A percentile compares a stretch with the other conserved stretches of the same genome.
Conservation (phyloP, 2,888 invertebrate species). For the Cephus pygmeus region DNA sequence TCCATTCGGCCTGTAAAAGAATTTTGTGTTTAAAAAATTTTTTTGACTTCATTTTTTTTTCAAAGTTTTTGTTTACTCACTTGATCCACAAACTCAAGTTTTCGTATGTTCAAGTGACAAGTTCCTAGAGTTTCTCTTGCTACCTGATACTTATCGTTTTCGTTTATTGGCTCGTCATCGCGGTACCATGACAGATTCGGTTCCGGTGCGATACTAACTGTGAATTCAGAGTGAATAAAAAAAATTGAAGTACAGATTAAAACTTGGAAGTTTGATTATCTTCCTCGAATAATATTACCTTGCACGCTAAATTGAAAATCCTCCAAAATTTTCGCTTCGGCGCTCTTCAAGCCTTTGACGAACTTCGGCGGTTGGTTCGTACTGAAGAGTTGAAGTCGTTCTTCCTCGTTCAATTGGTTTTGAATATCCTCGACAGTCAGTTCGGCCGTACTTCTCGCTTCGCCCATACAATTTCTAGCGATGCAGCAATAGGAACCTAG, state of each 20-base stretch:
- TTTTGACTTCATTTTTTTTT: background rate
- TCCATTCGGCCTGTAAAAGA: slow-evolving; percentile 80
- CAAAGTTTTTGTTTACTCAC: slow-evolving; percentile 39
- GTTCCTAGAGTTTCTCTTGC: slow-evolving; percentile 77
- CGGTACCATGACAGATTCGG: slow-evolving; percentile 89
- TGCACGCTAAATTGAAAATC: slow-evolving; percentile 83
- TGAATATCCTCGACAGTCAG: slow-evolving; percentile 91
- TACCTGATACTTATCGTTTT: slow-evolving; percentile 77
- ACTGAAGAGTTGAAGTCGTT: slow-evolving; percentile 79
- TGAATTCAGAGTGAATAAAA: slow-evolving; percentile 42
- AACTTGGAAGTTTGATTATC: slow-evolving; percentile 6
- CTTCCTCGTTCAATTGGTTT: slow-evolving; percentile 88
- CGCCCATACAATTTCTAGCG: slow-evolving; percentile 91
- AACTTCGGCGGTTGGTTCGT: slow-evolving; percentile 88
- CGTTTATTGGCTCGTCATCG: slow-evolving; percentile 81
- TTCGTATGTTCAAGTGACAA: slow-evolving; percentile 78
- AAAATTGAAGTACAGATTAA: background rate
- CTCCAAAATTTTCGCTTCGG: slow-evolving; percentile 86
- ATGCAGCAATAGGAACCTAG: slow-evolving; percentile 87
- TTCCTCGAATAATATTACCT: slow-evolving; percentile 67
- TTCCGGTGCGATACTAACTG: slow-evolving; percentile 83
- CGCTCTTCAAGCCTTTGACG: slow-evolving; percentile 82
- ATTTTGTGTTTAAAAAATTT: background rate
- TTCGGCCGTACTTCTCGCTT: slow-evolving; percentile 86
- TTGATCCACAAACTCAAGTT: slow-evolving; percentile 85